Evolutionary conservation across 2,888 invertebrate genomes (phyloP).

Genomic region (Catocala sponsa): DNA sequence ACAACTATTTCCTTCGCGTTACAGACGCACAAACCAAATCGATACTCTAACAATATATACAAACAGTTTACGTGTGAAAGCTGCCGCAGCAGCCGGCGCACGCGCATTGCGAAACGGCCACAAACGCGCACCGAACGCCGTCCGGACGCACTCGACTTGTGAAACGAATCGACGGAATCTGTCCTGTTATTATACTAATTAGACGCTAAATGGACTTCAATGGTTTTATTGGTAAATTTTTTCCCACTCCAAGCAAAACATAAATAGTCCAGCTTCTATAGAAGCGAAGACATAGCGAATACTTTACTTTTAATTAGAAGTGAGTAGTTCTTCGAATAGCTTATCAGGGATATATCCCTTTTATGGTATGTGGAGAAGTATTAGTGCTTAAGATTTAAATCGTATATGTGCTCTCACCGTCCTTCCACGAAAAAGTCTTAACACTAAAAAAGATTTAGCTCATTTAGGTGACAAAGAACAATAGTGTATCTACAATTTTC

Average conservation of each 20-base stretch:
- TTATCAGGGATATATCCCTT: too few species aligned
- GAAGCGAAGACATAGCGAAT: too few species aligned
- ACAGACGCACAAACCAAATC: not conserved
- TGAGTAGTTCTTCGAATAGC: too few species aligned
- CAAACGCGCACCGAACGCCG: slow-evolving; percentile 18
- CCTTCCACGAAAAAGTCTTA: too few species aligned
- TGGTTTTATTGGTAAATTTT: slow-evolving; percentile 14
- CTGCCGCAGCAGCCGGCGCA: slow-evolving; percentile 37
- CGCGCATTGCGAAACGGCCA: slow-evolving; percentile 38
- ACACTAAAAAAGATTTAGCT: too few species aligned
- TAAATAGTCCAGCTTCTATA: too few species aligned
- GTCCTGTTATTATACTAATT: slow-evolving; percentile 33
- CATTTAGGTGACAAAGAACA: too few species aligned
- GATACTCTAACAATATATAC: slow-evolving; percentile 11
- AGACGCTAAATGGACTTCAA: not conserved
- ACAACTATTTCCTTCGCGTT: not conserved
- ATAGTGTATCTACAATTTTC: too few species aligned
- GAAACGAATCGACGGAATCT: slow-evolving; percentile 40
- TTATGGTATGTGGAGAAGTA: too few species aligned
- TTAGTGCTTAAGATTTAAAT: too few species aligned
- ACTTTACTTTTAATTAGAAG: too few species aligned
- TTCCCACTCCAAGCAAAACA: not conserved
- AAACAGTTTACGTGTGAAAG: slow-evolving; percentile 43
- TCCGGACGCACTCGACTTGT: slow-evolving; percentile 37
- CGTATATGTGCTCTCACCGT: too few species aligned